Evolutionary conservation across 2,797 vertebrate species (phyloP), one percentile per base, ranked within the genome.

Genomic region (Lophura swinhoii): DNA sequence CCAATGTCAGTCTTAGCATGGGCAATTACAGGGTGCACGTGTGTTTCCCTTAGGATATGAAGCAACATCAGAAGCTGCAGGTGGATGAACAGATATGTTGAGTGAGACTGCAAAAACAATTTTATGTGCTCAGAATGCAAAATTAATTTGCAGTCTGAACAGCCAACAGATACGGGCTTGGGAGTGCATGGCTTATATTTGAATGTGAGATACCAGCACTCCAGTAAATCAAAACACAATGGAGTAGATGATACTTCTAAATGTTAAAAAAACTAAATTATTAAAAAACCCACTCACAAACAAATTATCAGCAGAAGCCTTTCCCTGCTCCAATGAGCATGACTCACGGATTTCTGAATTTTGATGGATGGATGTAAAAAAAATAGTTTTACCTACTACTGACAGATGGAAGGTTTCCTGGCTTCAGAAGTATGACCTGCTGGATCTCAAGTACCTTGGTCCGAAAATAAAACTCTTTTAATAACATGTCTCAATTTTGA

Each of bases 381-480:
- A 91, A 78, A 37, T 44, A 44, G 8, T 74, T 91, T 56, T 71
- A 43, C 73, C 69, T 83, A 12, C 67, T 81, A 48, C 33, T 13
- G 7, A 41, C 53, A 84, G 73, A 95, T 88, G 85, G 64, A 81
- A 93, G 44, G 21, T 60, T 92, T 91, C 74, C 95, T 79, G 33
- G 22, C 63, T 86, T 94, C 81, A 84, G 81, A 93, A 91, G 92
- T 81, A 76, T 0, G 0, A 76, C 1, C 74, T 87, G 28, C 87
- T 90, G 78, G 56, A 87, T 91, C 93, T 95, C 37, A 62, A 68
- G 92, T 76, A 94, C 87, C 68, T 92, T 79, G 20, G 35, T 87
- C 92, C 88, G 82, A 96, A 95, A 95, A 95, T 91, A 94, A 56
- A 73, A 28, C 17, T 82, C 71, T 93, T 88, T 95, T 93, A 90